Percentiles rank a stretch among this genome's conserved stretches.
Evolutionary conservation across 2,888 invertebrate species (phyloP).

Genomic region (Drosophila macrospina): DNA sequence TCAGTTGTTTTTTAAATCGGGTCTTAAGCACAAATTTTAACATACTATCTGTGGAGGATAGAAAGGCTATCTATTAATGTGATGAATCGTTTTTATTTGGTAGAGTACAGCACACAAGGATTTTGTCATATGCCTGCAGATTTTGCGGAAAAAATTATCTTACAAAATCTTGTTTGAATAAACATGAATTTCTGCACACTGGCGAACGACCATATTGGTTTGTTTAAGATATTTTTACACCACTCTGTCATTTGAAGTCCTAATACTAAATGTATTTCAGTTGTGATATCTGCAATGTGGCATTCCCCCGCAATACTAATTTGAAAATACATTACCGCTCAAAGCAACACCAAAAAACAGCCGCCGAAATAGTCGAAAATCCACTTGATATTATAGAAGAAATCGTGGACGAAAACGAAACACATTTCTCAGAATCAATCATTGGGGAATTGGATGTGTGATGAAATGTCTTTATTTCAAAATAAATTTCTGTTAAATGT

Average conservation of each 20-base stretch:
- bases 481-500: too few relatives aligned
- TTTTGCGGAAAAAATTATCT: conserved; percentile 72
- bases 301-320: conserved; percentile 39
- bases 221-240: background rate
- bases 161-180: conserved; percentile 76
- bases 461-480: background rate
- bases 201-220: conserved; percentile 44
- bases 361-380: background rate
- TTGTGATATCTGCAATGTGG: conserved; percentile 40
- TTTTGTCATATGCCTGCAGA: conserved; percentile 63
- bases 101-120: conserved; percentile 60
- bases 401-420: background rate
- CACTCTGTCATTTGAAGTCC: too few relatives aligned
- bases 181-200: conserved; percentile 58
- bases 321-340: conserved; percentile 43
- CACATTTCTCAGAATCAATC: conserved; percentile 2
- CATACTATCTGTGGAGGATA: too few relatives aligned
- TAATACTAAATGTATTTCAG: conserved; percentile 20
- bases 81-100: background rate
- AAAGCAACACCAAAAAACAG: conserved; percentile 34
- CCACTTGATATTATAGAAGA: background rate
- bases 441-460: conserved; percentile 16
- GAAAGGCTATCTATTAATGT: background rate
- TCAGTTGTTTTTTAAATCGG: background rate
- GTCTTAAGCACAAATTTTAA: background rate